A percentile compares a stretch with the other conserved stretches of the same genome.
phyloP scores from a whole-genome alignment of 2,113 vertebrate species.

The Apodemus speciosus region DNA sequence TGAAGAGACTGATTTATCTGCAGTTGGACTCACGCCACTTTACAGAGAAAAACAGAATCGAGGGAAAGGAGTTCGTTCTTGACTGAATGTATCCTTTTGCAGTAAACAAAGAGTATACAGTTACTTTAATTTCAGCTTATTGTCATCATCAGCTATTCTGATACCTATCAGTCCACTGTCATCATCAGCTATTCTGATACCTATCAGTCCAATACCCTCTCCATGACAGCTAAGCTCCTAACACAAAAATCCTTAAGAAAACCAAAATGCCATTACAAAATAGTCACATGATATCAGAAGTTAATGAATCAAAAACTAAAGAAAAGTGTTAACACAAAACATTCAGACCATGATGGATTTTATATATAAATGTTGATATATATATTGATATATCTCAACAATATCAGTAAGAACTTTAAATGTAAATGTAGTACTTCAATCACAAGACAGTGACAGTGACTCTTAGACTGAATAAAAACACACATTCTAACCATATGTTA shows the following conservation, averaged over 20 bases:
- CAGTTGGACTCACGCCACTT: neutral
- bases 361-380: too few species aligned
- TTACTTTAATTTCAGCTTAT: neutral
- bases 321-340: neutral
- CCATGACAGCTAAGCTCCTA: neutral
- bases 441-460: neutral
- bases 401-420: neutral
- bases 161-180: neutral
- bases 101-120: neutral
- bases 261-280: neutral
- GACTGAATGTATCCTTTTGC: neutral
- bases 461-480: neutral
- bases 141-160: neutral
- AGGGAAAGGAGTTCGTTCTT: neutral
- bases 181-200: neutral
- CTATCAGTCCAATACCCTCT: neutral
- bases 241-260: neutral
- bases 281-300: neutral
- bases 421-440: neutral
- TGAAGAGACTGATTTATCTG: too few species aligned
- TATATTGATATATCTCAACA: too few species aligned
- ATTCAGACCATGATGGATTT: neutral
- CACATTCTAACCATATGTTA: neutral
- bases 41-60: neutral
- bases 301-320: neutral